Evolutionary conservation across 1,140 invertebrate genomes (phyloP).

Genomic region (Muscidifurax raptorellus): DNA sequence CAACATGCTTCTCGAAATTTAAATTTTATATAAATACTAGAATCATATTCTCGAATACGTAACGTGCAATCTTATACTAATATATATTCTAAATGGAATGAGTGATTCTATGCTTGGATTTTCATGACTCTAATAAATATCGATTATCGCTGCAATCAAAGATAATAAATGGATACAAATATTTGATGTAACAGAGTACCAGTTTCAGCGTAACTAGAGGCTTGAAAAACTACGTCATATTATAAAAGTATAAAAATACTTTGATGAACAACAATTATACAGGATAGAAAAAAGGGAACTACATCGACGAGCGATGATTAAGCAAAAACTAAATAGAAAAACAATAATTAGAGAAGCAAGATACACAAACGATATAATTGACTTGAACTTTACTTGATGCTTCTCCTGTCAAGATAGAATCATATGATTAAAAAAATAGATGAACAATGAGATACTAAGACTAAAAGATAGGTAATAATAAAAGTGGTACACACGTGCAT

Average conservation of each 20-base stretch:
- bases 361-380: conserved; percentile 13
- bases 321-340: background rate
- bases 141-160: background rate
- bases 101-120: background rate
- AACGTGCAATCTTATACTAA: conserved; percentile 11
- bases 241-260: background rate
- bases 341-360: background rate
- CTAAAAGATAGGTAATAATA: conserved; percentile 54
- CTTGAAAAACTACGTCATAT: background rate
- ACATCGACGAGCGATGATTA: background rate
- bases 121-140: background rate
- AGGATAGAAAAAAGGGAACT: background rate
- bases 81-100: background rate
- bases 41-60: conserved; percentile 22
- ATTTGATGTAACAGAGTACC: background rate
- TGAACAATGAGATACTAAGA: background rate
- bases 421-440: background rate
- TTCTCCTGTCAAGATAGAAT: background rate
- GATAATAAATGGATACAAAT: background rate
- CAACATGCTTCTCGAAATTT: background rate
- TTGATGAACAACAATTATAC: background rate
- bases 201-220: background rate
- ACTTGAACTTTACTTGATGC: background rate
- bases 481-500: conserved; percentile 75
- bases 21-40: background rate